phyloP scores from a whole-genome alignment of 2,888 invertebrate genomes.

The Lamellibrachia columna region DNA sequence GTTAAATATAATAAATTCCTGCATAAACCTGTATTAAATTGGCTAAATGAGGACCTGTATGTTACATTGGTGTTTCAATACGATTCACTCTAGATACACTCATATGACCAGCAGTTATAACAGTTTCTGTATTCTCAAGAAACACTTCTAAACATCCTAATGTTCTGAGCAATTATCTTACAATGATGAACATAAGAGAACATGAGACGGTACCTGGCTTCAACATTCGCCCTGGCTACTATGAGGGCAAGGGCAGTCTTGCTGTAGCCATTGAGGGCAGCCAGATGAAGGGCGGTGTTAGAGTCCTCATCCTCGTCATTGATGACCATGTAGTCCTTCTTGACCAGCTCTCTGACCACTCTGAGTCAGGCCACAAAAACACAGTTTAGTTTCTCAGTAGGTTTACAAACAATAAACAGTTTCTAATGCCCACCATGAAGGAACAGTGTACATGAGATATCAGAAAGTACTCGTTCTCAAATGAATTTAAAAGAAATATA shows the following conservation, averaged over 20 bases:
- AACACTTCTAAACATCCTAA: too few relatives aligned
- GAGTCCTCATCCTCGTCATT: constrained; percentile 66
- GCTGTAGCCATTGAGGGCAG: constrained; percentile 65
- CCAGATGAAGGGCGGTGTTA: constrained; percentile 66
- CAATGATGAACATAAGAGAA: background rate
- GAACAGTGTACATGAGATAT: background rate
- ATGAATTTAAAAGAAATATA: too few relatives aligned
- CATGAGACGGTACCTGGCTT: constrained; percentile 59
- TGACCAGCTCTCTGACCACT: constrained; percentile 61
- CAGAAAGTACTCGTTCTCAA: too few relatives aligned
- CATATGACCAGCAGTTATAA: too few relatives aligned
- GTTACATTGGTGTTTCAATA: too few relatives aligned
- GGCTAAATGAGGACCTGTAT: too few relatives aligned
- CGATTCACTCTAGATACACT: too few relatives aligned
- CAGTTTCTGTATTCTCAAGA: too few relatives aligned
- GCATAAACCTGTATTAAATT: too few relatives aligned
- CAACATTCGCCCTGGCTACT: constrained; percentile 65
- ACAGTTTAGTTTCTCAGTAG: too few relatives aligned
- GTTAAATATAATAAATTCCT: too few relatives aligned
- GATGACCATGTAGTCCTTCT: constrained; percentile 58
- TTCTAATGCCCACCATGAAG: background rate
- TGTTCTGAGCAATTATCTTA: background rate
- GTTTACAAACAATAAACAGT: background rate
- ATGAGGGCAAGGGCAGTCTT: constrained; percentile 62
- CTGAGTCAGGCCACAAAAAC: constrained; percentile 42